phyloP scores from a whole-genome alignment of 2,888 invertebrate species.

The Halictus ligatus region DNA sequence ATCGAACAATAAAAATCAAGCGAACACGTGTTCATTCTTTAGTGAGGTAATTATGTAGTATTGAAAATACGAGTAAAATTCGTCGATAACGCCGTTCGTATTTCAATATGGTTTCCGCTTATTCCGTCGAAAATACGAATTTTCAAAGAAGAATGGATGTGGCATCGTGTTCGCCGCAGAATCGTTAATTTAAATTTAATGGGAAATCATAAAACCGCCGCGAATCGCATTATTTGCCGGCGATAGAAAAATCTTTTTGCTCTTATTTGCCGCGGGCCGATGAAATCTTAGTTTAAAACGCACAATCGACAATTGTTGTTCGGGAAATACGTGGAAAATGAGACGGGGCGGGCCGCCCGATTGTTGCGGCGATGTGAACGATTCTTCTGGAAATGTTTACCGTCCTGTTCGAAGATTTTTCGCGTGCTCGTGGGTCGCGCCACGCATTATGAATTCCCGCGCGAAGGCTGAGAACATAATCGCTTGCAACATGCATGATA shows the following conservation, averaged over 20 bases:
- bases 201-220: slow-evolving; percentile 5
- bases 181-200: slow-evolving; percentile 21
- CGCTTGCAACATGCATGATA: slow-evolving; percentile 60
- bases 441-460: slow-evolving; percentile 63
- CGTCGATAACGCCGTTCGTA: not conserved
- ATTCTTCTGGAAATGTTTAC: slow-evolving; percentile 8
- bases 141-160: not conserved
- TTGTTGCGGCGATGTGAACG: slow-evolving; percentile 2
- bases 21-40: not conserved
- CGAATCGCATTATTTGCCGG: not conserved
- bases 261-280: not conserved
- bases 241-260: not conserved
- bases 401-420: slow-evolving; percentile 33
- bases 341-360: not conserved
- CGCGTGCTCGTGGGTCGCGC: slow-evolving; percentile 43
- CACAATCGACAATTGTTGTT: not conserved
- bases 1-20: not conserved
- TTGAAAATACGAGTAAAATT: not conserved
- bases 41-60: not conserved
- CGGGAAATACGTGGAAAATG: not conserved
- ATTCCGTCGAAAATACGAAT: not conserved
- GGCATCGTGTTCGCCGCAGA: slow-evolving; percentile 16
- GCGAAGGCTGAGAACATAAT: slow-evolving; percentile 59
- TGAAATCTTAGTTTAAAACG: slow-evolving; percentile 20
- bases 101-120: not conserved